A percentile compares a stretch with the other conserved stretches of the same genome.
These are phyloP conservation scores for Drosophila truncata DNA, from an alignment of 1,140 invertebrate genomes.

Conservation along the genomic window DNA sequence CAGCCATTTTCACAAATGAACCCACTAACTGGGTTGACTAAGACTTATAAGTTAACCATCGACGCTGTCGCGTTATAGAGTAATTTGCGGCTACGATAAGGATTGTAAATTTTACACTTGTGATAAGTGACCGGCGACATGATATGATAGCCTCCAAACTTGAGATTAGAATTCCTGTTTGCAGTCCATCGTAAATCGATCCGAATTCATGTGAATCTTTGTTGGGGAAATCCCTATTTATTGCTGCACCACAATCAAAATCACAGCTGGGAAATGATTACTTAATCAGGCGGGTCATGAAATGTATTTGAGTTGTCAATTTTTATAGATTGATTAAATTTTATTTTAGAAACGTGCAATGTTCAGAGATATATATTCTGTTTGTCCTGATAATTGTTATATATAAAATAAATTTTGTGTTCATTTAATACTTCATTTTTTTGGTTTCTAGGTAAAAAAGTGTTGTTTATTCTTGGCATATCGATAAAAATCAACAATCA, in stretches of 20 bases:
- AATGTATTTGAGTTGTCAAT: not conserved
- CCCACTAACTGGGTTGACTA: constrained; percentile 2
- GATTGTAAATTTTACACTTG: constrained; percentile 46
- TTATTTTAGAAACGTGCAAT: not conserved
- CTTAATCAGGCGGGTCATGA: constrained; percentile 2
- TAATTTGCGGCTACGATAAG: constrained; percentile 54
- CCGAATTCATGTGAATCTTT: constrained; percentile 14
- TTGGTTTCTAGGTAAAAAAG: not conserved
- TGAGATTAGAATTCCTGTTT: constrained; percentile 19
- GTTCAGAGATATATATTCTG: too few relatives aligned
- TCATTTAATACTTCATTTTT: not conserved
- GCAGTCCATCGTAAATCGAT: constrained; percentile 34
- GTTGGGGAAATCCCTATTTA: constrained; percentile 25
- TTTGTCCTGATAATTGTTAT: not conserved
- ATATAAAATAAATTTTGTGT: not conserved
- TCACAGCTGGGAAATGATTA: constrained; percentile 5
- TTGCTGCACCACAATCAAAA: constrained; percentile 7
- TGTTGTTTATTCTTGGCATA: not conserved
- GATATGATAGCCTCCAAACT: constrained; percentile 34
- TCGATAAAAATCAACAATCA: not conserved
- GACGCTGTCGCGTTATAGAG: constrained; percentile 22
- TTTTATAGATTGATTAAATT: not conserved
- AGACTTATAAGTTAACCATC: constrained; percentile 38
- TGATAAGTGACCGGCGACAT: constrained; percentile 53
- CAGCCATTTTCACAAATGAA: constrained; percentile 63